These are phyloP conservation scores for Drosophila recens DNA, from an alignment of 2,888 invertebrate genomes.

Conservation along the genomic window DNA sequence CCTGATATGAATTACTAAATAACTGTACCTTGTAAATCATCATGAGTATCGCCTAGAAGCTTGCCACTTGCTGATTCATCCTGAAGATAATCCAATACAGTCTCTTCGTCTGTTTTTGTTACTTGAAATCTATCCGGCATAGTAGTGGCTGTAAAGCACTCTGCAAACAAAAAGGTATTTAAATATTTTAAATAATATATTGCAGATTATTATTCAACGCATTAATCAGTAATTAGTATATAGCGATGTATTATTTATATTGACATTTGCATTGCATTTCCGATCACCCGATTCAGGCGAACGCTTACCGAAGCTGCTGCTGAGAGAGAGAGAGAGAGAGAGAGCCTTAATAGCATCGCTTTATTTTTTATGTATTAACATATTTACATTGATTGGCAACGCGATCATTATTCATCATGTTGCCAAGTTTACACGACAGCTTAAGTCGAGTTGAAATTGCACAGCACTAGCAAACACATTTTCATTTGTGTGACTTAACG, in stretches of 20 bases:
- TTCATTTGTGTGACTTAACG: too few relatives aligned
- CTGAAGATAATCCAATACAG: constrained; percentile 75
- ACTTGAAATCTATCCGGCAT: constrained; percentile 85
- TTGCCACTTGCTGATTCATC: constrained; percentile 83
- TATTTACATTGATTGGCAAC: background rate
- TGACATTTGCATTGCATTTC: background rate
- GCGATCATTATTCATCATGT: background rate
- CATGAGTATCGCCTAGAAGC: constrained; percentile 76
- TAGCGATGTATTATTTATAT: background rate
- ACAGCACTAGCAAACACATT: too few relatives aligned
- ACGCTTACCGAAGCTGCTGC: background rate
- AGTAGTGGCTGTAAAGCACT: constrained; percentile 47
- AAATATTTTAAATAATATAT: constrained; percentile 4
- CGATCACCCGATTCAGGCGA: background rate
- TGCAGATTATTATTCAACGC: background rate
- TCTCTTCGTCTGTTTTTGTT: constrained; percentile 82
- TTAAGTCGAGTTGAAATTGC: background rate
- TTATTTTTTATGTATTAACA: background rate
- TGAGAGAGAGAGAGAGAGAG: background rate
- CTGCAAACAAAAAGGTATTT: constrained; percentile 36
- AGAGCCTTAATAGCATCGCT: background rate
- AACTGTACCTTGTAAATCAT: constrained; percentile 74
- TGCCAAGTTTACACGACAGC: background rate
- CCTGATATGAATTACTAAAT: background rate
- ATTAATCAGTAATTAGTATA: background rate